These are phyloP conservation scores for Halictus rubicundus DNA, from an alignment of 1,140 invertebrate species.

Conservation along the genomic window DNA sequence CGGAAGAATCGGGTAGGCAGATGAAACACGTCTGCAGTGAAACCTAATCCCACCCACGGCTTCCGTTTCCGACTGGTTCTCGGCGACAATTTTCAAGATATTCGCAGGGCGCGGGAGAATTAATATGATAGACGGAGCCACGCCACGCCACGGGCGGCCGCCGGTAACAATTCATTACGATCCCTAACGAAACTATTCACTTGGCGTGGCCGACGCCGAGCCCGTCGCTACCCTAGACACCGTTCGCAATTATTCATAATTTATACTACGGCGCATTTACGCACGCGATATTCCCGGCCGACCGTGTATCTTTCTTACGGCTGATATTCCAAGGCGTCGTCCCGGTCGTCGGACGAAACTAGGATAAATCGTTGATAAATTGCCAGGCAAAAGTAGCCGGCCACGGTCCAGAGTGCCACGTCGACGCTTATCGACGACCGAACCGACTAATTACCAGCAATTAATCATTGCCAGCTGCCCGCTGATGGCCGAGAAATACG, in stretches of 20 bases:
- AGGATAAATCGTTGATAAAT: slow-evolving; percentile 62
- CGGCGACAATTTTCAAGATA: slow-evolving; percentile 33
- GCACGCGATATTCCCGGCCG: slow-evolving; percentile 47
- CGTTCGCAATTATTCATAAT: slow-evolving; percentile 59
- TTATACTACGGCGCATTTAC: slow-evolving; percentile 53
- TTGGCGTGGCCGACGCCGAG: slow-evolving; percentile 11
- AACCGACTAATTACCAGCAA: slow-evolving; percentile 59
- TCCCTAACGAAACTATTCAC: slow-evolving; percentile 63
- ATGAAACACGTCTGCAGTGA: neutral
- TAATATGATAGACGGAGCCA: slow-evolving; percentile 22
- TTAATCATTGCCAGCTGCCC: slow-evolving; percentile 57
- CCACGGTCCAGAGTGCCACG: slow-evolving; percentile 1
- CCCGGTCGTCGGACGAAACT: slow-evolving; percentile 28
- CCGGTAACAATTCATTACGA: slow-evolving; percentile 53
- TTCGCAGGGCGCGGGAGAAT: slow-evolving; percentile 30
- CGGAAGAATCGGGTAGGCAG: neutral
- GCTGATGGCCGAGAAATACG: slow-evolving; percentile 19
- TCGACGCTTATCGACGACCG: slow-evolving; percentile 42
- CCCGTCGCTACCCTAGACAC: neutral
- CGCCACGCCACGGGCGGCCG: neutral
- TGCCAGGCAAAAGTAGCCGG: slow-evolving; percentile 22
- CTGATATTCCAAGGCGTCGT: slow-evolving; percentile 6
- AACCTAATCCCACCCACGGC: neutral
- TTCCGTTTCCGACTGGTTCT: neutral
- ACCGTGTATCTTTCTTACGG: slow-evolving; percentile 55